phyloP scores from a whole-genome alignment of 2,797 vertebrate genomes.

The Jordanella pulchra region DNA sequence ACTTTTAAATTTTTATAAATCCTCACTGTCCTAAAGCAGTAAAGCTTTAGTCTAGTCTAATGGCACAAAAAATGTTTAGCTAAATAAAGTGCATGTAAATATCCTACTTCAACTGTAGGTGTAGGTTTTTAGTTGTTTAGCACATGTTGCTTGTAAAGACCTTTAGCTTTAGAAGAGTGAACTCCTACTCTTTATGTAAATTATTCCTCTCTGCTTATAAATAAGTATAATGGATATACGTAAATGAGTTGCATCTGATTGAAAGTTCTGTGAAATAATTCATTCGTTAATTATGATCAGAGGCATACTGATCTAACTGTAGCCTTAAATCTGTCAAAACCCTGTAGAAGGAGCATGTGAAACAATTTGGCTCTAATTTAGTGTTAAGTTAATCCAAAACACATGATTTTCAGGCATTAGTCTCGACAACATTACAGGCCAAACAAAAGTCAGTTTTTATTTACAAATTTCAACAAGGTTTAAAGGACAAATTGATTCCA shows the following conservation, averaged over 20 bases:
- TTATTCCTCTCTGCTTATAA: background rate
- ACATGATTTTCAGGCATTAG: background rate
- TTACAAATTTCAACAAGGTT: conserved; percentile 12
- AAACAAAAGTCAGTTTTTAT: conserved; percentile 13
- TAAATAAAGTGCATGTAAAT: background rate
- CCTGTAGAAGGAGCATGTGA: background rate
- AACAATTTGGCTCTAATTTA: background rate
- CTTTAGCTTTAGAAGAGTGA: no score
- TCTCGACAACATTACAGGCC: background rate
- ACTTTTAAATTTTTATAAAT: background rate
- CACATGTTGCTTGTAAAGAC: no score
- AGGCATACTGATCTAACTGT: background rate
- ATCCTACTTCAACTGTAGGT: background rate
- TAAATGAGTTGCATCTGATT: background rate
- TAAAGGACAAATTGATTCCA: conserved; percentile 36
- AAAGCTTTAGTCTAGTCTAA: background rate
- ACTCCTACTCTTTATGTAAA: background rate
- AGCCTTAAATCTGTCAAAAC: background rate
- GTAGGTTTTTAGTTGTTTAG: background rate
- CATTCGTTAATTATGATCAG: background rate
- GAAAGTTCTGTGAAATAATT: background rate
- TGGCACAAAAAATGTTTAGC: background rate
- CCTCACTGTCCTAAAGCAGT: no score
- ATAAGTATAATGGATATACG: background rate
- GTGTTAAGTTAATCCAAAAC: background rate